Conservation (phyloP, 2,888 invertebrate genomes). For the Maniola hyperantus region DNA sequence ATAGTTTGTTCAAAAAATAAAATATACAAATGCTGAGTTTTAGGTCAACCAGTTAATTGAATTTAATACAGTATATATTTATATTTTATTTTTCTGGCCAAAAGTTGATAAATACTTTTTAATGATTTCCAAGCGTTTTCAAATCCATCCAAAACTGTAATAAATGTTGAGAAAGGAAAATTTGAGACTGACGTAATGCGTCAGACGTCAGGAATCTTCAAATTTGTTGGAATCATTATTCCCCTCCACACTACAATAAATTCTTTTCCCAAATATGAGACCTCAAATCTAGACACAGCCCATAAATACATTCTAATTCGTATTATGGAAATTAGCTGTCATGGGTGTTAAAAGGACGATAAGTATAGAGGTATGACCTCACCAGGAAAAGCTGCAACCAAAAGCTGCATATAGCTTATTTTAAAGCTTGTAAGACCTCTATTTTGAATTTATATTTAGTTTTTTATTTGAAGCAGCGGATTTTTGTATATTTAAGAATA, state of each 20-base stretch:
- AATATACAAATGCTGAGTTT: neutral
- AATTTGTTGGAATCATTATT: neutral
- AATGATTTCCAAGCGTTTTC: neutral
- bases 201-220: neutral
- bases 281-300: neutral
- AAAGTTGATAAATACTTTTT: neutral
- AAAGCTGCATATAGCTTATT: too few relatives aligned
- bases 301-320: neutral
- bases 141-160: too few relatives aligned
- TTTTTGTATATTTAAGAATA: too few relatives aligned
- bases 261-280: neutral
- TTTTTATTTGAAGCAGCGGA: too few relatives aligned
- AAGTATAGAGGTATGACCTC: too few relatives aligned
- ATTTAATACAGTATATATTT: neutral
- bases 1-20: conserved; percentile 12
- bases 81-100: neutral
- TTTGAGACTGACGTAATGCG: too few relatives aligned
- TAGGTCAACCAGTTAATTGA: conserved; percentile 1
- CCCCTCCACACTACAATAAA: too few relatives aligned
- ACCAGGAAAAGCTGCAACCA: too few relatives aligned
- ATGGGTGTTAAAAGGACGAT: too few relatives aligned
- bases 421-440: too few relatives aligned
- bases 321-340: neutral
- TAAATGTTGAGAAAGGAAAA: neutral
- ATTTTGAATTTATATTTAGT: too few relatives aligned